Conservation (phyloP, 2,888 invertebrate genomes). For the Lithophane semibrunnea region DNA sequence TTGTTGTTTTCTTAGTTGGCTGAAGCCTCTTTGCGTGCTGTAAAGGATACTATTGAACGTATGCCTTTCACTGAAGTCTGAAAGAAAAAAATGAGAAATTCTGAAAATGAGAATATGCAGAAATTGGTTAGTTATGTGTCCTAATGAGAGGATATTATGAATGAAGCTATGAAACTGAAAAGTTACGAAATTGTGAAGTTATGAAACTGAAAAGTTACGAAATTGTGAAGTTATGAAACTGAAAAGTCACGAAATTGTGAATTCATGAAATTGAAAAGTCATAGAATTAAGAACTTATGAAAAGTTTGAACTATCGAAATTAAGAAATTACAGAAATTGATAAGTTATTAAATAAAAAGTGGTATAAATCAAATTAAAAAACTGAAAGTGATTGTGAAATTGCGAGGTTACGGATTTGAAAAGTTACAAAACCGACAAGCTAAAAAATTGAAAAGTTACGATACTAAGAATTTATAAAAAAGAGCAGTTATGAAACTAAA, state of each 20-base stretch:
- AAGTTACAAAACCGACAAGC: background rate
- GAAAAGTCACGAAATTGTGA: background rate
- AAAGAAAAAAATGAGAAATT: slow-evolving; percentile 77
- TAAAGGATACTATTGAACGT: slow-evolving; percentile 95
- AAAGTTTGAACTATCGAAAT: background rate
- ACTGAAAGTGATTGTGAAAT: background rate
- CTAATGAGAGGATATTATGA: slow-evolving; percentile 24
- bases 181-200: background rate
- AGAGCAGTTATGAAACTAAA: background rate
- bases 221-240: background rate
- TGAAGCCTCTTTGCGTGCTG: slow-evolving; percentile 92
- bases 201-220: background rate
- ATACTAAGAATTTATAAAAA: background rate
- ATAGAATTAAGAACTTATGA: too few relatives aligned
- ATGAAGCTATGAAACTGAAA: background rate
- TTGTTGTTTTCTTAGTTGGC: slow-evolving; percentile 40
- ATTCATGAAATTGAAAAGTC: background rate
- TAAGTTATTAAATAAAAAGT: background rate
- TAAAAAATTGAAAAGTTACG: background rate
- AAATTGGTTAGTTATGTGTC: slow-evolving; percentile 39
- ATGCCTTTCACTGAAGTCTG: slow-evolving; percentile 97
- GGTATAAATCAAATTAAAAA: background rate
- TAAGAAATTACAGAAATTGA: too few relatives aligned
- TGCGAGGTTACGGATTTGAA: background rate
- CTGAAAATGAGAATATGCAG: slow-evolving; percentile 54